Evolutionary conservation across 2,113 vertebrate genomes (phyloP).

Genomic region (Zootoca vivipara): DNA sequence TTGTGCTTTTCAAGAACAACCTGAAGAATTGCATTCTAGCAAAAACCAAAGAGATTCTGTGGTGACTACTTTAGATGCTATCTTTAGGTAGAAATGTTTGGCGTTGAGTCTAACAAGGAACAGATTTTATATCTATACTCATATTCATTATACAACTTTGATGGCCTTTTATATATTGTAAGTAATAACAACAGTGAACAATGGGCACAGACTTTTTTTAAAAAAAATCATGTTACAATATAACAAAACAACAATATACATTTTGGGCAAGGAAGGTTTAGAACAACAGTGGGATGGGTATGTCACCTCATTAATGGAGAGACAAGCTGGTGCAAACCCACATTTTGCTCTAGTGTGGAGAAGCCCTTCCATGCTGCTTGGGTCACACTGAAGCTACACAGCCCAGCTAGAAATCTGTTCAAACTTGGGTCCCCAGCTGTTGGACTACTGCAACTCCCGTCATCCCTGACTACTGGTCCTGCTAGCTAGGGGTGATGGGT

Average conservation of each 20-base stretch:
- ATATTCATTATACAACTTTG: too few species aligned
- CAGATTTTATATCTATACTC: neutral
- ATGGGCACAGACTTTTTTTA: neutral
- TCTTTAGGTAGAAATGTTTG: constrained; percentile 17
- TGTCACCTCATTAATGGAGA: neutral
- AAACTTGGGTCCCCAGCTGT: too few species aligned
- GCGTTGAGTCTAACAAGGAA: constrained; percentile 13
- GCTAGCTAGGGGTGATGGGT: too few species aligned
- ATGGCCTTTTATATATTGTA: neutral
- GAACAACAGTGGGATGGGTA: too few species aligned
- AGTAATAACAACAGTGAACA: neutral
- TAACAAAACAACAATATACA: too few species aligned
- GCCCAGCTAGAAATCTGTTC: neutral
- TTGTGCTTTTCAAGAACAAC: constrained; percentile 53
- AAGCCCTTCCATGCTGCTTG: too few species aligned
- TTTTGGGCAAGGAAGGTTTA: neutral
- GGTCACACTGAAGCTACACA: neutral
- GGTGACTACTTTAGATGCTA: constrained; percentile 3
- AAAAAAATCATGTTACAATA: neutral
- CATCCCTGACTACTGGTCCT: too few species aligned
- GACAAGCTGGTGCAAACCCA: neutral
- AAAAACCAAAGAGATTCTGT: constrained; percentile 39
- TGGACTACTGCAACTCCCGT: too few species aligned
- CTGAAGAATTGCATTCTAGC: constrained; percentile 48
- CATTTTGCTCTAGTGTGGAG: too few species aligned